A percentile compares a stretch with the other conserved stretches of the same genome.
Conservation (phyloP, 2,113 vertebrate species). For the Shinisaurus crocodilurus region DNA sequence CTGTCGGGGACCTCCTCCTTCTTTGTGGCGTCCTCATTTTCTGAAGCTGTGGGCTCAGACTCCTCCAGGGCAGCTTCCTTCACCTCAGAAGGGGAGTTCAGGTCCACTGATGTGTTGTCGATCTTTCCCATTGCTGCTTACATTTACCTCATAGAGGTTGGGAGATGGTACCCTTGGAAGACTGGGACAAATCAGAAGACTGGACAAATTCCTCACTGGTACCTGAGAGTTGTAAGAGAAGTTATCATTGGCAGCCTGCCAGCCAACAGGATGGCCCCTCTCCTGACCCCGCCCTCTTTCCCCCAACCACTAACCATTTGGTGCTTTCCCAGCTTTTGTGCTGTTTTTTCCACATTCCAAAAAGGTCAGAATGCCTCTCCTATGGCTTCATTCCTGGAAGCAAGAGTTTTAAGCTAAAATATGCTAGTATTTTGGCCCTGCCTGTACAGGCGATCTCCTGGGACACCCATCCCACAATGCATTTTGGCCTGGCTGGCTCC, state of each 20-base stretch:
- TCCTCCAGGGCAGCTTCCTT: conserved; percentile 84
- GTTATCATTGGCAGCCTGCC: background rate
- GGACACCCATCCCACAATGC: no score
- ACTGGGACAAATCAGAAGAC: accelerated
- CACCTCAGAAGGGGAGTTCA: conserved; percentile 81
- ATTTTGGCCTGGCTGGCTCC: no score
- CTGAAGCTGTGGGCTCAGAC: conserved; percentile 36
- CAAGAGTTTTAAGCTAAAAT: no score
- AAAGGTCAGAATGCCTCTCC: no score
- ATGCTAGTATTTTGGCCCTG: no score
- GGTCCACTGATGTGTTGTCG: conserved; percentile 80
- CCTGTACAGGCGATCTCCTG: no score
- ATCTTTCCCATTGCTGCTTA: conserved; percentile 83
- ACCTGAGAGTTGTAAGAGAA: conserved; percentile 27
- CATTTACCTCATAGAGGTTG: background rate
- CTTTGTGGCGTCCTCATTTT: conserved; percentile 42
- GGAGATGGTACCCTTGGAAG: background rate
- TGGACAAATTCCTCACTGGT: conserved; percentile 37
- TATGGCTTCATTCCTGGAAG: no score
- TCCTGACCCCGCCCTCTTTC: no score
- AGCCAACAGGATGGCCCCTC: no score
- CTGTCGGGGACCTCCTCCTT: conserved; percentile 79
- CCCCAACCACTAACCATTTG: no score
- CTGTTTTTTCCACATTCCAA: no score
- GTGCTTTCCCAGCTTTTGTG: no score